Evolutionary conservation across 2,888 invertebrate species (phyloP).

Genomic region (Nebria salina): DNA sequence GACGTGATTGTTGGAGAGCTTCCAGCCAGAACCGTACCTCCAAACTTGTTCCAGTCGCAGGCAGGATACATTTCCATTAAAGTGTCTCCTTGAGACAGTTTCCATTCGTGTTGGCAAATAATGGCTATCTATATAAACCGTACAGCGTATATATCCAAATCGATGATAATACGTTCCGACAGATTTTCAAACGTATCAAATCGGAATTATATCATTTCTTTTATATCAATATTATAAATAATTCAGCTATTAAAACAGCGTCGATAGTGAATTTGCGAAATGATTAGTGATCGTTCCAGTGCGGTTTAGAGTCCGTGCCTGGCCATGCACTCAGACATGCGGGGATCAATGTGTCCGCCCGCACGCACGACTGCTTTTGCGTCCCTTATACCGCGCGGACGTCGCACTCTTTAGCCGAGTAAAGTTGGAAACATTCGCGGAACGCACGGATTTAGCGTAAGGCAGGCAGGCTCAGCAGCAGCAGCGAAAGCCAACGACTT

Average conservation of each 20-base stretch:
- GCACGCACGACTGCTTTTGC: conserved; percentile 39
- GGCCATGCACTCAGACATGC: conserved; percentile 20
- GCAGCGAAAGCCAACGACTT: conserved; percentile 28
- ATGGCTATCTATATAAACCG: too few species aligned
- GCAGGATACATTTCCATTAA: background rate
- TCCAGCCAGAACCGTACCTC: background rate
- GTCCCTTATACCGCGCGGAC: background rate
- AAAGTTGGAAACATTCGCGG: conserved; percentile 43
- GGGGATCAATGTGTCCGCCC: conserved; percentile 43
- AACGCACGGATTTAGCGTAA: conserved; percentile 42
- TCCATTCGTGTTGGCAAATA: too few species aligned
- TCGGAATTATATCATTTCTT: background rate
- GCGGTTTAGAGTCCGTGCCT: conserved; percentile 10
- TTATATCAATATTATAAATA: background rate
- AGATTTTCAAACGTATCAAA: too few species aligned
- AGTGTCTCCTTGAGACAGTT: background rate
- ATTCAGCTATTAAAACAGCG: background rate
- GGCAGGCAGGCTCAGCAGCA: background rate
- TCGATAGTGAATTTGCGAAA: background rate
- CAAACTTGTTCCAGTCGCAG: background rate
- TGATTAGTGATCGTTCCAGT: background rate
- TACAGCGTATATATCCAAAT: too few species aligned
- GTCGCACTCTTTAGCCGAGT: conserved; percentile 28
- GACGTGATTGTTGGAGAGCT: conserved; percentile 17
- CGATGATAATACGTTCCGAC: too few species aligned